These are phyloP conservation scores for Morpho deidamia DNA, from an alignment of 2,888 invertebrate genomes.

Conservation along the genomic window DNA sequence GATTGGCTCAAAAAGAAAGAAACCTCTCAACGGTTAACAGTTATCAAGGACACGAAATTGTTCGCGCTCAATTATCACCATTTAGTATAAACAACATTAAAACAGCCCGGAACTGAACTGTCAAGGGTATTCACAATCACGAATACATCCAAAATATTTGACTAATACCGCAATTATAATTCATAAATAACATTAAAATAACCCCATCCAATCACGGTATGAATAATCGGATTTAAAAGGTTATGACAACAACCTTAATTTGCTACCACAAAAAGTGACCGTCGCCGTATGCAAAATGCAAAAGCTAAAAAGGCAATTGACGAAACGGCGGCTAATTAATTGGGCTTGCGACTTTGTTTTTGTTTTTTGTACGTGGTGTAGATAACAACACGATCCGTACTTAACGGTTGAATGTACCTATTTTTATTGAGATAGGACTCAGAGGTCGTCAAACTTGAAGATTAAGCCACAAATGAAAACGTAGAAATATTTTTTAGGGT, in stretches of 20 bases:
- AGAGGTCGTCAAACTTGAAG: no score
- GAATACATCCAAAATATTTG: constrained; percentile 40
- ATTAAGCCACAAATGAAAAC: no score
- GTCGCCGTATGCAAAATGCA: constrained; percentile 27
- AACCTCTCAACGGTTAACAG: not conserved
- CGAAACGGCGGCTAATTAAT: constrained; percentile 7
- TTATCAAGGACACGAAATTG: no score
- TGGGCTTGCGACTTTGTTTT: not conserved
- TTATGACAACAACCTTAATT: constrained; percentile 74
- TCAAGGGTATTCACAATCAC: constrained; percentile 62
- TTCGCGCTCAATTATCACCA: constrained; percentile 46
- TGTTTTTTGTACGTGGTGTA: not conserved
- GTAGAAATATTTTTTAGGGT: no score
- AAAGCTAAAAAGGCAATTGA: constrained; percentile 5
- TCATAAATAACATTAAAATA: constrained; percentile 5
- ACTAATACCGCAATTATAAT: constrained; percentile 42
- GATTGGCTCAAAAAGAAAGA: no score
- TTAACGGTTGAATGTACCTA: not conserved
- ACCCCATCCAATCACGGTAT: constrained; percentile 37
- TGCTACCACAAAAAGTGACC: constrained; percentile 68
- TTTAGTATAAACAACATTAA: constrained; percentile 65
- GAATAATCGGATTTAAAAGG: constrained; percentile 70
- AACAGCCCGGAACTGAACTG: constrained; percentile 58
- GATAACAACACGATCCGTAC: not conserved
- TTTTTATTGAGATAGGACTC: not conserved